Base-by-base conservation (phyloP, 1,140 invertebrate species). In the Heliconius melpomene region DNA sequence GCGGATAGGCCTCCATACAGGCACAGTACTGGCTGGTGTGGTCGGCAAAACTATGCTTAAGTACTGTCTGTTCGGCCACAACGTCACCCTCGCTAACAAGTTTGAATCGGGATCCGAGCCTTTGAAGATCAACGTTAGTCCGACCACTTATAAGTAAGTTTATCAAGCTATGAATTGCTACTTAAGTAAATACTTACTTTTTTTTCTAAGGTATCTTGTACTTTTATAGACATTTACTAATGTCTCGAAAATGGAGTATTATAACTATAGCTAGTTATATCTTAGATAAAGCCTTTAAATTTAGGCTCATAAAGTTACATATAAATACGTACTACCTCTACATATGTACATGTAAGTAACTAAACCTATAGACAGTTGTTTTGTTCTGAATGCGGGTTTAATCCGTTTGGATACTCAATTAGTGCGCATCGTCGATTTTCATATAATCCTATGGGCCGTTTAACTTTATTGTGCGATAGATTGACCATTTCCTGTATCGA, bases 71-170 rank as follows among this genome's bases (percentile, higher is more conserved):
- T 98, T 98, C 86, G 98, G 98, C 1, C 97, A 98, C 92, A 98
- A 99, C 88, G 98, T 98, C 16, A 99, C 98, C 2, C 95, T 99
- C 71, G 98, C 98, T 32, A 99, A 99, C 93, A 98, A 98, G 95
- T 98, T 99, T 88, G 98, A 99, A 93, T 99, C 98, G 0, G 96
- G 97, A 50, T 99, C 98, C 77, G 98, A 98, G 92, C 97, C 98
- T 0, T 95, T 98, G 75, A 96, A 96, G 91, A 97, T 98, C 86
- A 99, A 99, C 91, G 96, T 99, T 84, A 99, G 98, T 90, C 98
- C 98, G 6, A 98, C 98, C 8, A 99, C 98, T 36, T 97, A 98
- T 90, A 95, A 96, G 98, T 99, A 96, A 97, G 97, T 72, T 50
- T 40, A 36, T 29, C 29, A 7, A 66, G 20, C 2, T 57, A 57